phyloP scores from a whole-genome alignment of 2,888 invertebrate genomes.

The Rhingia campestris region DNA sequence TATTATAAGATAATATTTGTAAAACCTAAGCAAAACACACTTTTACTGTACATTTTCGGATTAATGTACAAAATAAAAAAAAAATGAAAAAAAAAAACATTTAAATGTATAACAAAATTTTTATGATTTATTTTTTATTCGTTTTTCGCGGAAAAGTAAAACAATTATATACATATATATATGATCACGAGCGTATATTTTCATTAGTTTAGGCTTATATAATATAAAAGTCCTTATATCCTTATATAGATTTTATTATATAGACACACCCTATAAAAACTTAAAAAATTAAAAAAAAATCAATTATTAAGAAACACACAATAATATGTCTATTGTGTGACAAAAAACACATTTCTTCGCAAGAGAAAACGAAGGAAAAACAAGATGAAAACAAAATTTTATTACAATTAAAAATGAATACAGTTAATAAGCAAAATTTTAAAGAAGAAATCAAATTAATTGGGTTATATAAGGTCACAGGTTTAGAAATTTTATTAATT shows the following conservation, averaged over 20 bases:
- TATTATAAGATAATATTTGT: conserved; percentile 67
- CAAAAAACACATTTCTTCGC: conserved; percentile 50
- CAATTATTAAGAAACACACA: not conserved
- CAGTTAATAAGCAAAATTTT: conserved; percentile 58
- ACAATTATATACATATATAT: conserved; percentile 63
- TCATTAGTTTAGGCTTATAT: conserved; percentile 72
- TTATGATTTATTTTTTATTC: conserved; percentile 71
- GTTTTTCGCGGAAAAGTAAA: conserved; percentile 65
- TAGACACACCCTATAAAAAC: conserved; percentile 34
- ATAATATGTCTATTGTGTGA: conserved; percentile 53
- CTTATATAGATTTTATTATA: conserved; percentile 71
- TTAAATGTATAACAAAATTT: conserved; percentile 63
- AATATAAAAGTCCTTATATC: conserved; percentile 67
- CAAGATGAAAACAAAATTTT: conserved; percentile 44
- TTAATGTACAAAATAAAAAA: conserved; percentile 70
- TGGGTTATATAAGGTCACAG: conserved; percentile 58
- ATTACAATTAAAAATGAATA: conserved; percentile 39
- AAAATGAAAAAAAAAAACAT: conserved; percentile 18
- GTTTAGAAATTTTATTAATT: conserved; percentile 57
- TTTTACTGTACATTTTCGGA: conserved; percentile 73
- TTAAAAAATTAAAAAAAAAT: conserved; percentile 33
- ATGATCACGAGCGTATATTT: conserved; percentile 67
- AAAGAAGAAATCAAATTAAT: conserved; percentile 46
- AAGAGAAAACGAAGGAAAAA: conserved; percentile 22
- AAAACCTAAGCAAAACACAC: conserved; percentile 62